phyloP scores from a whole-genome alignment of 2,113 vertebrate species.

The Amphilophus citrinellus region DNA sequence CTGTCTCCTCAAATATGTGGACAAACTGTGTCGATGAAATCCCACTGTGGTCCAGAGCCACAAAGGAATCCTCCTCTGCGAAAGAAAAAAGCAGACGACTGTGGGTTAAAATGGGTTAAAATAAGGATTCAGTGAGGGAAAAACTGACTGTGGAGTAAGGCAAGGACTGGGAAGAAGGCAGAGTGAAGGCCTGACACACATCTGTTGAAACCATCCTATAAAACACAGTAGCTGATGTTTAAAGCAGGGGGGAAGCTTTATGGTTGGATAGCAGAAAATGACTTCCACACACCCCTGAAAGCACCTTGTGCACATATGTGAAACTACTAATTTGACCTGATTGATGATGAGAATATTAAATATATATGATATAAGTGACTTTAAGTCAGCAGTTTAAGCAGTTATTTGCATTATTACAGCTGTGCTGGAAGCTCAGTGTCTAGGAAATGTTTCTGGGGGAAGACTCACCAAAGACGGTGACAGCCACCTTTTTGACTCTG shows the following conservation, averaged over 20 bases:
- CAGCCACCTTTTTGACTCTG: slow-evolving; percentile 81
- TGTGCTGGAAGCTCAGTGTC: neutral
- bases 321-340: slow-evolving; percentile 19
- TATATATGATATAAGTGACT: slow-evolving; percentile 3
- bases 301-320: slow-evolving; percentile 18
- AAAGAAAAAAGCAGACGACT: neutral
- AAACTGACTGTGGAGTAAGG: neutral
- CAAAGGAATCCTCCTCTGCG: slow-evolving; percentile 86
- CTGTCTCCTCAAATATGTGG: slow-evolving; percentile 88
- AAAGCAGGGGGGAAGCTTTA: slow-evolving; percentile 70
- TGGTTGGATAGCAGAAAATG: slow-evolving; percentile 42
- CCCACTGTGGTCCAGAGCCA: slow-evolving; percentile 87
- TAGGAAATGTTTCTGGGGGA: neutral
- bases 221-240: slow-evolving; percentile 66
- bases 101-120: neutral
- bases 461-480: slow-evolving; percentile 88
- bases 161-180: neutral
- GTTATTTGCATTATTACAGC: neutral
- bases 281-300: slow-evolving; percentile 43
- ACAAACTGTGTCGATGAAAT: slow-evolving; percentile 85
- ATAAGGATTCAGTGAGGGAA: neutral
- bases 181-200: slow-evolving; percentile 59
- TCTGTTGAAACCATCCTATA: slow-evolving; percentile 73
- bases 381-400: neutral
- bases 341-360: slow-evolving; percentile 25